Base-by-base conservation (phyloP, 2,888 invertebrate genomes). In the Leptopilina myrica region DNA sequence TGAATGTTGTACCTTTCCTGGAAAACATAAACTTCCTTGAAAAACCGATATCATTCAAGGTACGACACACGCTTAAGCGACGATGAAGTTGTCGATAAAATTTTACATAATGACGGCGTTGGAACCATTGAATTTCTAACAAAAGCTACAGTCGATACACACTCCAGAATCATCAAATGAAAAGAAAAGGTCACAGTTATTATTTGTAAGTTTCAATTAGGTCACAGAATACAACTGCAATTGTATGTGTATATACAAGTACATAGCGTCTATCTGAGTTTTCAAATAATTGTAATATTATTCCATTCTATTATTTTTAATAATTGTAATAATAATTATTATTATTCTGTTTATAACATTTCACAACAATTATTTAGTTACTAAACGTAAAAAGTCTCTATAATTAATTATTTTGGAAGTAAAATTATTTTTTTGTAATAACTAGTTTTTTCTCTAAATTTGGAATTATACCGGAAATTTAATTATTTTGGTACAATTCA, bases 81-180 rank as follows among this genome's bases (percentile, higher is more conserved):
- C n/a, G 40, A 56, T 56, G 5, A 56, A 56, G 33, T 53, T 56
- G 49, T 73, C 53, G 56, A 73, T 73, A 73, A 56, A 73, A 73
- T 56, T 73, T 26, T 73, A 20, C 56, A 73, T 49, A 69, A 69
- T 73, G 53, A 73, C 26, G 33, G 26, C 56, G 53, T 26, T 33
- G 8, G 14, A 53, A 73, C 73, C 33, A 56, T 73, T n/a, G 53
- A 73, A 73, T 53, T 33, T 40, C 14, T 33, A 33, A 73, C n/a
- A 73, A 56, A 73, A 73, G 73, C 9, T 33, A 2, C 73, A 56
- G 9, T 8, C 53, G 33, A 56, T 56, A 73, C 14, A 53, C 20
- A 73, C 53, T 53, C 56, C 5, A n/a, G 33, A 14, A 73, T 33
- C n/a, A 53, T 26, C 33, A 26, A 33, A 26, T 49, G 14, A n/a